These are phyloP conservation scores for Oxyura jamaicensis DNA, from an alignment of 2,113 vertebrate species.

Conservation along the genomic window DNA sequence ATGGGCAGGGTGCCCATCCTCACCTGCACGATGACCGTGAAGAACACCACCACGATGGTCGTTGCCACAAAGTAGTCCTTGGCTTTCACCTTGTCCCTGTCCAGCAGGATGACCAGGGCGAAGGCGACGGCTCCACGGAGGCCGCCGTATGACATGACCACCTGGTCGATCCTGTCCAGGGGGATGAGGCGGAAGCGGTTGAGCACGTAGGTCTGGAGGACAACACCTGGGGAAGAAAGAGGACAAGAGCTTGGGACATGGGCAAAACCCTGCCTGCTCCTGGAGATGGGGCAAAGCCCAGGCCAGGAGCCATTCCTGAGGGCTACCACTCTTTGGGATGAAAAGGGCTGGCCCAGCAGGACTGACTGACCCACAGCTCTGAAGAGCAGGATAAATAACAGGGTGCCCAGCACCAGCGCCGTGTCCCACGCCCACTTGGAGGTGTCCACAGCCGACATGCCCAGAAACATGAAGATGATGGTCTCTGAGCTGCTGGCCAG, in stretches of 20 bases:
- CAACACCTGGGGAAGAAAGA: constrained; percentile 82
- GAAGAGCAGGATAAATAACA: constrained; percentile 94
- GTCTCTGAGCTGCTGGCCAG: constrained; percentile 95
- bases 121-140: constrained; percentile 95
- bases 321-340: not conserved
- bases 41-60: constrained; percentile 95
- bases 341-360: not conserved
- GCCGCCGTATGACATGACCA: constrained; percentile 98
- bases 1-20: not conserved
- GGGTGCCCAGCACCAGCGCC: constrained; percentile 90
- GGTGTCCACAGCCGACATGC: constrained; percentile 94
- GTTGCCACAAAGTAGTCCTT: constrained; percentile 98
- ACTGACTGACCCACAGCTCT: constrained; percentile 87
- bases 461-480: constrained; percentile 97
- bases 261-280: not conserved
- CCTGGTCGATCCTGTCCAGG: constrained; percentile 94
- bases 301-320: not conserved
- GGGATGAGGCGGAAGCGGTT: constrained; percentile 94
- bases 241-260: constrained; percentile 38
- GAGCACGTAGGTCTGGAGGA: constrained; percentile 91
- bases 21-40: constrained; percentile 98
- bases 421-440: constrained; percentile 98
- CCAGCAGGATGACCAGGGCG: constrained; percentile 91
- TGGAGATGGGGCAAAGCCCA: not conserved
- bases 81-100: constrained; percentile 86